These are phyloP conservation scores for Semotilus atromaculatus DNA, from an alignment of 2,797 vertebrate species.

Conservation along the genomic window DNA sequence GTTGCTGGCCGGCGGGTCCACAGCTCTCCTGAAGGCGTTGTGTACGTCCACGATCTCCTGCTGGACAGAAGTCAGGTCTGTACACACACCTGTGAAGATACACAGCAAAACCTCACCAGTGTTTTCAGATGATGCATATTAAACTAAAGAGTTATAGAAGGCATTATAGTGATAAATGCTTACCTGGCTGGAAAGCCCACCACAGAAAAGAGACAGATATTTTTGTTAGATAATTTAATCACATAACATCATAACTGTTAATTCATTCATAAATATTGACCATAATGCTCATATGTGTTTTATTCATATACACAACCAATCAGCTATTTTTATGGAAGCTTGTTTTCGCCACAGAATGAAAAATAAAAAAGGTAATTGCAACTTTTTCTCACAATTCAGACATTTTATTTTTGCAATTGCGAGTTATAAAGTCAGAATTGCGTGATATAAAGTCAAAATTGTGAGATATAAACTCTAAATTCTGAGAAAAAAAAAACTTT, in stretches of 20 bases:
- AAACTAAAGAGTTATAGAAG: too few relatives aligned
- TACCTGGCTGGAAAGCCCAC: slow-evolving; percentile 67
- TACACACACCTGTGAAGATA: slow-evolving; percentile 64
- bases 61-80: slow-evolving; percentile 62
- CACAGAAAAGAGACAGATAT: background rate
- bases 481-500: too few relatives aligned
- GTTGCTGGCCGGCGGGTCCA: slow-evolving; percentile 69
- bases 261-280: background rate
- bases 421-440: too few relatives aligned
- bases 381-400: too few relatives aligned
- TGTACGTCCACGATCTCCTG: slow-evolving; percentile 69
- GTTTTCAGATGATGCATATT: background rate
- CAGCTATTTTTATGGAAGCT: too few relatives aligned
- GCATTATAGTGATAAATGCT: slow-evolving; percentile 42
- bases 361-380: too few relatives aligned
- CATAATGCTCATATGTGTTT: background rate
- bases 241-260: background rate
- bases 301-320: background rate
- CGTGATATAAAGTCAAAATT: too few relatives aligned
- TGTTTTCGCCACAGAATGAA: too few relatives aligned
- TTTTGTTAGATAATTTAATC: background rate
- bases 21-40: slow-evolving; percentile 70
- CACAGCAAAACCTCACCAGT: background rate
- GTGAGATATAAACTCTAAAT: too few relatives aligned
- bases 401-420: too few relatives aligned